These are phyloP conservation scores for Eristalis tenax DNA, from an alignment of 2,888 invertebrate genomes.

Conservation along the genomic window DNA sequence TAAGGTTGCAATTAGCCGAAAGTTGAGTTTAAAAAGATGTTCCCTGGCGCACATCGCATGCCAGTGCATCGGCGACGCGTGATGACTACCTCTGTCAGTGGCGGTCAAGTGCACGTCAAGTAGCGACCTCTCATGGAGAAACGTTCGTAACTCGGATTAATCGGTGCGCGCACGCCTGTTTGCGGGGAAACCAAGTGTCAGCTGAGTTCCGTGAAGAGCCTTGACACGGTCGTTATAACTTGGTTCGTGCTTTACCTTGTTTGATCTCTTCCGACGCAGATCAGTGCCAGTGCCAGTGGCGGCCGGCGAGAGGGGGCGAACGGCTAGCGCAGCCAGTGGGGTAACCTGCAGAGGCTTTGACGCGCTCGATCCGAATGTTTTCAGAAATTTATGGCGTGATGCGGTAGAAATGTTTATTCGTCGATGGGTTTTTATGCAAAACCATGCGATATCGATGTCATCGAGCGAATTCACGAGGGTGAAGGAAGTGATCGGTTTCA, in stretches of 20 bases:
- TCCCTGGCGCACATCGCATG: neutral
- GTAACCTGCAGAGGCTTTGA: neutral
- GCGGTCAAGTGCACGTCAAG: slow-evolving; percentile 32
- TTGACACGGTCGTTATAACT: slow-evolving; percentile 31
- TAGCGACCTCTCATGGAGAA: slow-evolving; percentile 19
- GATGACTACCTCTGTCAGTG: neutral
- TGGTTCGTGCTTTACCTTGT: slow-evolving; percentile 23
- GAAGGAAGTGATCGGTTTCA: neutral
- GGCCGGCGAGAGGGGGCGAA: neutral
- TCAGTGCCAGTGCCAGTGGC: neutral
- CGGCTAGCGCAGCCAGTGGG: neutral
- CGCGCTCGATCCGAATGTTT: slow-evolving; percentile 2
- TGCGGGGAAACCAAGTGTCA: neutral
- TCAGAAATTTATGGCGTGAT: slow-evolving; percentile 34
- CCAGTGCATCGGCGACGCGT: neutral
- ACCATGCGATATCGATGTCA: neutral
- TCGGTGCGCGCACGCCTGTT: neutral
- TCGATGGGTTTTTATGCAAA: slow-evolving; percentile 13
- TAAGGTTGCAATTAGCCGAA: slow-evolving; percentile 37
- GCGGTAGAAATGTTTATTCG: slow-evolving; percentile 4
- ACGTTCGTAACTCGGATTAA: neutral
- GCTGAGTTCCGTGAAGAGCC: slow-evolving; percentile 1
- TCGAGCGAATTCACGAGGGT: neutral
- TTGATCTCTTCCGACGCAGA: slow-evolving; percentile 34
- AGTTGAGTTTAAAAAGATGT: slow-evolving; percentile 6